These are phyloP conservation scores for Hemicordylus capensis DNA, from an alignment of 2,113 vertebrate genomes.

Conservation along the genomic window DNA sequence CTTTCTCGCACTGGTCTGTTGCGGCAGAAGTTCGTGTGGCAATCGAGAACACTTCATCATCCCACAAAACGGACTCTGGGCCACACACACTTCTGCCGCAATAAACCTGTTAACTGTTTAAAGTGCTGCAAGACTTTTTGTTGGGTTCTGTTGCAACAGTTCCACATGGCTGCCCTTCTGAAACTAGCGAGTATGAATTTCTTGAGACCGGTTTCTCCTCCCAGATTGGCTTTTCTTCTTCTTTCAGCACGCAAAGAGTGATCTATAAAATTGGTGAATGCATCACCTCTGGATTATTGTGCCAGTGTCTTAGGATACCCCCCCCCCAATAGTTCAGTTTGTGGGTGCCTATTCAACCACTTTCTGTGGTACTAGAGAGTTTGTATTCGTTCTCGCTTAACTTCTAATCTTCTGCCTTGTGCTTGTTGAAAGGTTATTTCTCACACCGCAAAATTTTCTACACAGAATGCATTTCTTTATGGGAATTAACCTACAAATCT, in stretches of 20 bases:
- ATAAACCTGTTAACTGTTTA: background rate
- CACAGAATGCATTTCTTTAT: background rate
- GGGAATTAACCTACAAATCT: background rate
- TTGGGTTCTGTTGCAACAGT: background rate
- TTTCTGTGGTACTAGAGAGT: background rate
- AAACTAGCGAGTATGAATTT: background rate
- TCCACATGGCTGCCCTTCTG: background rate
- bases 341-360: background rate
- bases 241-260: background rate
- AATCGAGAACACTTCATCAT: too few relatives aligned
- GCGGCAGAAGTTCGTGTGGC: too few relatives aligned
- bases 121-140: background rate
- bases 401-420: background rate
- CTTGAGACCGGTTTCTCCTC: background rate
- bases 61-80: background rate
- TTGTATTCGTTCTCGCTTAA: background rate
- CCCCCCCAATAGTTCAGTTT: background rate
- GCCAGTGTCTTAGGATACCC: background rate
- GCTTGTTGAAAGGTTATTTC: background rate
- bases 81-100: background rate
- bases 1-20: too few relatives aligned
- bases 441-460: background rate
- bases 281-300: background rate
- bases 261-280: background rate
- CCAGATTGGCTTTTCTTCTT: background rate